Base-by-base conservation (phyloP, 2,113 vertebrate genomes). In the Pampusana beccarii region DNA sequence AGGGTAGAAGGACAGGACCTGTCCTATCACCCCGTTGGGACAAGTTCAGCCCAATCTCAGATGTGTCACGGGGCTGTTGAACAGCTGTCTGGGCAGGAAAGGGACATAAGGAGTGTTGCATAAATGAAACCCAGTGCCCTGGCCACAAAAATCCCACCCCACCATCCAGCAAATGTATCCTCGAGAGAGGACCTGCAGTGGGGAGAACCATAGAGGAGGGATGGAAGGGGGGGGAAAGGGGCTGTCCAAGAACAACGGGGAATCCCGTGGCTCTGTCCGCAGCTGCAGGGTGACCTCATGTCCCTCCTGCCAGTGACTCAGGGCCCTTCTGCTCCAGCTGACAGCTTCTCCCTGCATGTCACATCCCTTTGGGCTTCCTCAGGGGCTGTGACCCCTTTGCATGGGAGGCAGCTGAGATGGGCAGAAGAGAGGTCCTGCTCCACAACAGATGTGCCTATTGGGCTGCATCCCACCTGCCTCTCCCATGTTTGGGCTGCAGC, bases 221-320 rank as follows among this genome's bases (percentile, higher is more conserved):
- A 2, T 31, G 18, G 19, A 25, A 16, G 38, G 20, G 28, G 28
- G 20, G 73, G 80, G 42, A 75, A n/a, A 31, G 44, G 70, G 7
- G 14, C 48, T 82, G 80, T 38, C 25, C 80, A 70, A 40, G 34
- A 46, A 42, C 33, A 74, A 60, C 28, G 0, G 9, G 91, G 51
- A 92, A 84, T 34, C 51, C 81, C 24, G 0, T 83, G 67, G 46
- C 51, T 25, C 13, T 48, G 24, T 80, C 23, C 23, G 17, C 56
- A 86, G 88, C 89, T 91, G 72, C 80, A 38, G 44, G n/a, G 40
- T 96, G 96, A 93, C 60, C 28, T 96, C 88, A 92, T 84, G 26
- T 61, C 84, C 73, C 29, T 85, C 17, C 26, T 1, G 10, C 40
- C 23, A 46, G 9, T 97, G 94, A 96, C 86, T 95, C 92, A 94